Evolutionary conservation across 2,113 vertebrate genomes (phyloP), one percentile per base, ranked within the genome.

Genomic region (Myiozetetes cayanensis): DNA sequence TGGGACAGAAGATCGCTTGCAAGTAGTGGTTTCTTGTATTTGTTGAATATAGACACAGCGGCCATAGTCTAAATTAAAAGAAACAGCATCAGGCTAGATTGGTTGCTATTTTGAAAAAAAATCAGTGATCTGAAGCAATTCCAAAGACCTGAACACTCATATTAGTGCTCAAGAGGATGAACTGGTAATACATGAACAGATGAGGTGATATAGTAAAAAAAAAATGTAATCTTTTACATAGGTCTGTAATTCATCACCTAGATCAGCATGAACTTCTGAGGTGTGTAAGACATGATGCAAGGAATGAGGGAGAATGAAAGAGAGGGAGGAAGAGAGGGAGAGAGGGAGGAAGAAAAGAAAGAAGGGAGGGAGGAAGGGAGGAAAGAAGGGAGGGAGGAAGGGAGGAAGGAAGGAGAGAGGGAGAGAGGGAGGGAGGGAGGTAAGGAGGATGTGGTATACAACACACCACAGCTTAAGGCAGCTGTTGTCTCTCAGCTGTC

Each of bases 31-130:
- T 44, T 41, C 50, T 20, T 33, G 18, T 23, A 46, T 50, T 17
- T 63, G 6, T 12, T 74, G 46, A 68, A 46, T 33, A 72, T 2
- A 73, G n/a, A 59, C 17, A 53, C 12, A 66, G 82, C 0, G 0
- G 25, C 33, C 17, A 23, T 21, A 20, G 47, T 71, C 61, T 71
- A 62, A 91, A 43, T 25, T 50, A 47, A 61, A 55, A 67, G 49
- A 75, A 89, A 50, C 25, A 52, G 16, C 44, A 31, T 35, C 0
- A 1, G 12, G 33, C 35, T 74, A 63, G 21, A n/a, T 21, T 50
- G 35, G 35, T 78, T n/a, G 27, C 43, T 86, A 20, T 41, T 89
- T 47, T 53, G 53, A 89, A 74, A 10, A 63, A 46, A 46, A 46
- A 44, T 9, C 2, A 5, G 47, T 50, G 35, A 61, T 67, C 49